Percentiles rank a stretch among this genome's conserved stretches.
phyloP scores from a whole-genome alignment of 2,113 vertebrate genomes.

The Sardina pilchardus region DNA sequence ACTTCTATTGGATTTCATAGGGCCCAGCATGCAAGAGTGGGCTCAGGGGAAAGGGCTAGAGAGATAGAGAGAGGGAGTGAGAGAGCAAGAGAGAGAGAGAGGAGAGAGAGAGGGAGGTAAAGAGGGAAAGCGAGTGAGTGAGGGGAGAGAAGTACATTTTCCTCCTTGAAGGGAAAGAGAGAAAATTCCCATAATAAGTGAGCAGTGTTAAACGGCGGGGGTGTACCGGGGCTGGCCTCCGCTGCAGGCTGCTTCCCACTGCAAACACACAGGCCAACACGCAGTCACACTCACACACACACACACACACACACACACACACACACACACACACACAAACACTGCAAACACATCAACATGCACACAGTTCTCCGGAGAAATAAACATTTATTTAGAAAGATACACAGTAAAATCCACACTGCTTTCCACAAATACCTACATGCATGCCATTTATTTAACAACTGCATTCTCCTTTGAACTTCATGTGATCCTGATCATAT shows the following conservation, averaged over 20 bases:
- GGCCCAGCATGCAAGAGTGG: slow-evolving; percentile 74
- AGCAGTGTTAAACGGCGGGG: slow-evolving; percentile 79
- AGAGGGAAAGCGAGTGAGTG: slow-evolving; percentile 44
- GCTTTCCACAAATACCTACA: too few relatives aligned
- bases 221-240: slow-evolving; percentile 66
- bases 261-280: neutral
- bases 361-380: neutral
- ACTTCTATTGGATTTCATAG: slow-evolving; percentile 72
- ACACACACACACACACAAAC: neutral
- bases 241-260: slow-evolving; percentile 63
- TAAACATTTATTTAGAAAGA: neutral
- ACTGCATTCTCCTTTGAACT: too few relatives aligned
- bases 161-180: slow-evolving; percentile 69
- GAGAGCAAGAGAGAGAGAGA: neutral
- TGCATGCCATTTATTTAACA: too few relatives aligned
- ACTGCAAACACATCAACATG: neutral
- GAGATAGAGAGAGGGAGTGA: slow-evolving; percentile 47
- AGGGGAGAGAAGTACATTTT: slow-evolving; percentile 63
- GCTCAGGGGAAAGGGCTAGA: slow-evolving; percentile 54
- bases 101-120: neutral
- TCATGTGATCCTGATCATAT: too few relatives aligned
- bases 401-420: too few relatives aligned
- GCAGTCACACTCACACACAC: neutral
- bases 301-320: slow-evolving; percentile 22
- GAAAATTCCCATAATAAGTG: slow-evolving; percentile 74